phyloP scores from a whole-genome alignment of 2,888 invertebrate genomes.

The Acronicta psi region DNA sequence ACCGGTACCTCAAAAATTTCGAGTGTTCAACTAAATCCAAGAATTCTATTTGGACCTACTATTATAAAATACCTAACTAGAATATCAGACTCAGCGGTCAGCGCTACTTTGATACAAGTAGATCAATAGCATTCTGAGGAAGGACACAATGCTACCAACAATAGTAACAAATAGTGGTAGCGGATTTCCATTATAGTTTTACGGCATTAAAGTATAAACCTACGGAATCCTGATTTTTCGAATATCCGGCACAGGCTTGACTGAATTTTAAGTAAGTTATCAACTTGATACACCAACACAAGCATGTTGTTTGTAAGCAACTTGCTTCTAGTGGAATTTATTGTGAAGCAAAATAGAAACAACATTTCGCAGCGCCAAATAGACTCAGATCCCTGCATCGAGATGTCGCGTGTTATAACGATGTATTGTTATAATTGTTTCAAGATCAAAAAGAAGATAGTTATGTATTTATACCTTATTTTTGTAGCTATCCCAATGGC shows the following conservation, averaged over 20 bases:
- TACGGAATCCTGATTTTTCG: slow-evolving; percentile 10
- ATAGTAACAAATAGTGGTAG: too few relatives aligned
- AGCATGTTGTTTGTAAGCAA: slow-evolving; percentile 27
- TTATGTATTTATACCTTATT: slow-evolving; percentile 16
- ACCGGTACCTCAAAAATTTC: too few relatives aligned
- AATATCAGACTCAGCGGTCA: too few relatives aligned
- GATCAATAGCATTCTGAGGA: too few relatives aligned
- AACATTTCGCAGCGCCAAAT: slow-evolving; percentile 11
- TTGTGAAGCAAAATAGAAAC: slow-evolving; percentile 31
- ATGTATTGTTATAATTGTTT: slow-evolving; percentile 17
- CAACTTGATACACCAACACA: slow-evolving; percentile 6
- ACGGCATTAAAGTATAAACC: background rate
- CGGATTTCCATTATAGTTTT: too few relatives aligned
- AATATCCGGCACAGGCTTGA: background rate
- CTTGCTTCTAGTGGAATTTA: slow-evolving; percentile 30
- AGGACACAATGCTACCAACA: too few relatives aligned
- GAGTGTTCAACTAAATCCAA: too few relatives aligned
- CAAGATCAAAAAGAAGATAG: slow-evolving; percentile 26
- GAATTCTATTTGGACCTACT: too few relatives aligned
- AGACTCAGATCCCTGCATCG: slow-evolving; percentile 12
- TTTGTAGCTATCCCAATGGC: slow-evolving; percentile 28
- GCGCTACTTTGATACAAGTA: too few relatives aligned
- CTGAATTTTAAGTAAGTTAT: background rate
- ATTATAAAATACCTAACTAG: too few relatives aligned
- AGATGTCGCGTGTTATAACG: slow-evolving; percentile 1